Conservation (phyloP, 2,797 vertebrate genomes). For the Tragopan temminckii region DNA sequence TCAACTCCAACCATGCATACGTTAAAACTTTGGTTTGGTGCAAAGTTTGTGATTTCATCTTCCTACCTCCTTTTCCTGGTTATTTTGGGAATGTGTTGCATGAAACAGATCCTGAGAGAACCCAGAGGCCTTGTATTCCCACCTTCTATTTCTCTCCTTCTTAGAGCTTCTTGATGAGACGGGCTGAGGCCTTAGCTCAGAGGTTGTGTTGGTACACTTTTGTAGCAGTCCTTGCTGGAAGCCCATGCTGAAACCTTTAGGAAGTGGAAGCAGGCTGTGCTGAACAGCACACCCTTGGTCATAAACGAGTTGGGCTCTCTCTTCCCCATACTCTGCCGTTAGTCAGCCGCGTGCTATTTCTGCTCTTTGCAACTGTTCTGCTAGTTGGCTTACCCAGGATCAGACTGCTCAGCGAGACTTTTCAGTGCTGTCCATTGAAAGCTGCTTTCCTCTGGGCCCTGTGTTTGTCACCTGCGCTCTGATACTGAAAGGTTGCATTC, state of each 20-base stretch:
- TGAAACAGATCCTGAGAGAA: not conserved
- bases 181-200: not conserved
- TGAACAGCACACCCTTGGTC: no score
- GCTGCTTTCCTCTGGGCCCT: not conserved
- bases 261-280: not conserved
- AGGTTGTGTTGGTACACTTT: not conserved
- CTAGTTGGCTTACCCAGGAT: not conserved
- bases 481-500: not conserved
- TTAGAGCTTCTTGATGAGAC: not conserved
- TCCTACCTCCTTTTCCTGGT: accelerated
- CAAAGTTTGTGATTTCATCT: not conserved
- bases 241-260: not conserved
- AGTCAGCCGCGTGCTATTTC: accelerated
- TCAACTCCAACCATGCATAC: not conserved
- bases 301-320: not conserved
- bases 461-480: not conserved
- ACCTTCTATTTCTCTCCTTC: not conserved
- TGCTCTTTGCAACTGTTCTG: not conserved
- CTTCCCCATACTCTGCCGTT: not conserved
- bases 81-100: accelerated
- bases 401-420: not conserved
- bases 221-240: not conserved
- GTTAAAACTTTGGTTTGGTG: accelerated
- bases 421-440: accelerated
- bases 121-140: not conserved